phyloP scores from a whole-genome alignment of 2,888 invertebrate species.

The Leptura quadrifasciata region DNA sequence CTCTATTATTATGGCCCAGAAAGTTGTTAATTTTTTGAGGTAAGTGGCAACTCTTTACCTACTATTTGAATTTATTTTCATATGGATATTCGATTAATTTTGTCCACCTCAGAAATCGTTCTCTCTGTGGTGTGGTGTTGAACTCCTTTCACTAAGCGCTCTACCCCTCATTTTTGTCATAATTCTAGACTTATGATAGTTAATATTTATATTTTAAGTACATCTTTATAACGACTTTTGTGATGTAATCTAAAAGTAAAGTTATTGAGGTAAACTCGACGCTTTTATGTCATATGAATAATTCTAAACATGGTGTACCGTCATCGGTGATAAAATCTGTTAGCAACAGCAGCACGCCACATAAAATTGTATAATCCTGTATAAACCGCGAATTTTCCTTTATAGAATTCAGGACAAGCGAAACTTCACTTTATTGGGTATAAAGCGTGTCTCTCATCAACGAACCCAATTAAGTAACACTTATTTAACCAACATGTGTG shows the following conservation, averaged over 20 bases:
- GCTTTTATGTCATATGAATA: neutral
- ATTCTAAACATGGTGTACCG: neutral
- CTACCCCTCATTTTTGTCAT: too few species aligned
- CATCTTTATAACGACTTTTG: too few species aligned
- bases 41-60: too few species aligned
- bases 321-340: constrained; percentile 5
- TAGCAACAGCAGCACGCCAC: neutral
- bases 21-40: too few species aligned
- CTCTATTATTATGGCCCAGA: too few species aligned
- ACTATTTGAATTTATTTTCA: too few species aligned
- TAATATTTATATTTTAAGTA: too few species aligned
- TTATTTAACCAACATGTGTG: constrained; percentile 55
- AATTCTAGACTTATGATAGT: too few species aligned
- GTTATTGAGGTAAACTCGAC: neutral
- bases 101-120: too few species aligned
- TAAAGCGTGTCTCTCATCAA: constrained; percentile 48
- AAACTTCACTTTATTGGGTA: constrained; percentile 31
- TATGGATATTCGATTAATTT: too few species aligned
- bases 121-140: too few species aligned
- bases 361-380: constrained; percentile 29
- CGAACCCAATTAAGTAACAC: constrained; percentile 56
- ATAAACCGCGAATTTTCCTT: constrained; percentile 13
- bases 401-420: neutral
- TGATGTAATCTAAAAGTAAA: neutral
- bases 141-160: too few species aligned